A percentile compares a stretch with the other conserved stretches of the same genome.
These are phyloP conservation scores for Epizoanthus rinbou DNA, from an alignment of 92 coral and sea anemone genomes.

Conservation along the genomic window DNA sequence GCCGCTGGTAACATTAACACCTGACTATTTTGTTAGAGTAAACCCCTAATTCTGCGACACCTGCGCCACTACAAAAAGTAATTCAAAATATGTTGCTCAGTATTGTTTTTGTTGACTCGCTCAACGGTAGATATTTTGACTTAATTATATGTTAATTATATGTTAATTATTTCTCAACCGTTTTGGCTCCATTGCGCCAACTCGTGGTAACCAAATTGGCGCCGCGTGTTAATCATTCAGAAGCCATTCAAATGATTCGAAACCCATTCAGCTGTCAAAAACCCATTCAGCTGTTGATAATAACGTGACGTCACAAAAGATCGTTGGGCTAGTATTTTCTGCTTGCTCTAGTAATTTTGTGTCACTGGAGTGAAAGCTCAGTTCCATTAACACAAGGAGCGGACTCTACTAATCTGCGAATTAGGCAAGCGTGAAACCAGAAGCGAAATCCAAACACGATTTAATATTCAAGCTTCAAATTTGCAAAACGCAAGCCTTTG, in stretches of 20 bases:
- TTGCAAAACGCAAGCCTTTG: background rate
- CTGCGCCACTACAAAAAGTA: background rate
- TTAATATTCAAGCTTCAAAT: slow-evolving; percentile 8
- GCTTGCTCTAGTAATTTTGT: slow-evolving; percentile 30
- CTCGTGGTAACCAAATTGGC: slow-evolving; percentile 45
- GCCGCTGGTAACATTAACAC: background rate
- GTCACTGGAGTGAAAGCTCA: slow-evolving; percentile 24
- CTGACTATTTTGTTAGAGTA: background rate
- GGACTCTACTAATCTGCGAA: background rate
- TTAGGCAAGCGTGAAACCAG: slow-evolving; percentile 21
- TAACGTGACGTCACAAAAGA: slow-evolving; percentile 42
- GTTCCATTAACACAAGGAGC: slow-evolving; percentile 31
- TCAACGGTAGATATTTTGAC: background rate
- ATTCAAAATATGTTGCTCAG: slow-evolving; percentile 11
- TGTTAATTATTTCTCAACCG: slow-evolving; percentile 13
- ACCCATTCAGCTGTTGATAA: slow-evolving; percentile 43
- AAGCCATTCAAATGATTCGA: slow-evolving; percentile 34
- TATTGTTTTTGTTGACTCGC: slow-evolving; percentile 6
- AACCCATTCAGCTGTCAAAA: slow-evolving; percentile 49
- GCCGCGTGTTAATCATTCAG: slow-evolving; percentile 51
- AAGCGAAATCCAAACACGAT: slow-evolving; percentile 12
- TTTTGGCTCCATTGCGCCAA: slow-evolving; percentile 21
- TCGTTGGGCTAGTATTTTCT: slow-evolving; percentile 21
- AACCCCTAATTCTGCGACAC: slow-evolving; percentile 3
- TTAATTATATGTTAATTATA: slow-evolving; percentile 21